Evolutionary conservation across 2,888 invertebrate species (phyloP), one percentile per base, ranked within the genome.

Genomic region (Drosophila greeni): DNA sequence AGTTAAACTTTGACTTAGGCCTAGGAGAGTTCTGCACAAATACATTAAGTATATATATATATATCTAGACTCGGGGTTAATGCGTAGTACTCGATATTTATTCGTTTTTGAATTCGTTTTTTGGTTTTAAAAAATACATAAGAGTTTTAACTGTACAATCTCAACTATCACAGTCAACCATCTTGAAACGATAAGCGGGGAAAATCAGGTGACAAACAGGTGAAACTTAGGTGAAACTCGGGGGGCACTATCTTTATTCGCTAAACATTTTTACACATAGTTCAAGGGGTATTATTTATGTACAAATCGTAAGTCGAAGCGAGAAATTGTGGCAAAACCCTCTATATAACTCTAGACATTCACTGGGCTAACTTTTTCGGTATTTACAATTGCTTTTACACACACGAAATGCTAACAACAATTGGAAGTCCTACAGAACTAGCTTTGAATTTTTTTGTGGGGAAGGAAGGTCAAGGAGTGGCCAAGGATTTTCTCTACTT

Each of bases 111-210:
- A 39, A 64, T 81, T 64, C 60, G 45, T 47, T 20, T 42, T 42
- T 57, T 57, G 73, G 49, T 53, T 55, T 64, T 55, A 71, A 72
- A 83, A 76, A 74, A 70, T 76, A 72, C 74, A 59, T 81, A 70
- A 82, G 85, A 84, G 85, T 82, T 85, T 78, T 73, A 84, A 85
- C 84, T 85, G 84, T 85, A 84, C 84, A 84, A 84, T 86, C 86
- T 86, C 86, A 87, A 86, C 87, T 88, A 88, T 88, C 88, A 88
- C 88, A 88, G 88, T 88, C 87, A 87, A 86, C 87, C 87, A 86
- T 82, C 83, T 75, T 64, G 56, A 81, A 84, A 73, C 60, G 55
- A 77, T 77, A 74, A 64, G 64, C 43, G 57, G 72, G 57, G 72
- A 55, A 58, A 26, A 34, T 18, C 40, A 37, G 52, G 59, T n/a